Base-by-base conservation (phyloP, 2,113 vertebrate species). In the Gopherus evgoodei region DNA sequence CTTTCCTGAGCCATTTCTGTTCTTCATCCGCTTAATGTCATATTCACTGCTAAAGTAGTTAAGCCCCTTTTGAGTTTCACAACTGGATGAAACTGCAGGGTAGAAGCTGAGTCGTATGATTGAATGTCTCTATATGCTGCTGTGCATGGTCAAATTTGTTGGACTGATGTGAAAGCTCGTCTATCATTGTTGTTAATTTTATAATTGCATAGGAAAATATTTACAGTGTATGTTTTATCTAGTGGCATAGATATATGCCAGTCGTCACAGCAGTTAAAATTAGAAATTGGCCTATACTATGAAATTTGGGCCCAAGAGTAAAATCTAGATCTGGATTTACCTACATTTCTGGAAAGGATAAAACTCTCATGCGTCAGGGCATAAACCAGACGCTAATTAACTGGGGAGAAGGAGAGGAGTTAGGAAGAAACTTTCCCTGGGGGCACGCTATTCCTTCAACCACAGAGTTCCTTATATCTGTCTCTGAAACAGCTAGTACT, bases 1-100 rank as follows among this genome's bases (percentile, higher is more conserved):
- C 91, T 57, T 78, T 80, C 93, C 84, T 86, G 86, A 94, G 96
- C 90, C 91, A 62, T 90, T 97, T 96, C 94, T 94, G 94, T 95
- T 92, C 97, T 81, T 97, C 92, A 91, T 97, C 97, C 96, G 95
- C 91, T 97, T 96, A 94, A 96, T 97, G 97, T 97, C 97, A 94
- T 94, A 90, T 84, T 82, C 1, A 1, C 96, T 91, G 93, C 94
- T 95, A 93, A 93, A 96, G 96, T 38, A 93, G 93, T 89, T 90
- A 59, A 95, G 90, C 86, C 95, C 92, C 96, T 95, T 72, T 93
- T 94, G 95, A 75, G 53, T 75, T 69, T 81, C 86, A 80, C 87
- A 88, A 88, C 79, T 88, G 91, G 95, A 94, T 44, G 3, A 79
- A 96, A 81, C 79, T 82, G 96, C 47, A 16, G 75, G 53, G 97